These are phyloP conservation scores for Ostrea edulis DNA, from an alignment of 1,140 invertebrate genomes.

Conservation along the genomic window DNA sequence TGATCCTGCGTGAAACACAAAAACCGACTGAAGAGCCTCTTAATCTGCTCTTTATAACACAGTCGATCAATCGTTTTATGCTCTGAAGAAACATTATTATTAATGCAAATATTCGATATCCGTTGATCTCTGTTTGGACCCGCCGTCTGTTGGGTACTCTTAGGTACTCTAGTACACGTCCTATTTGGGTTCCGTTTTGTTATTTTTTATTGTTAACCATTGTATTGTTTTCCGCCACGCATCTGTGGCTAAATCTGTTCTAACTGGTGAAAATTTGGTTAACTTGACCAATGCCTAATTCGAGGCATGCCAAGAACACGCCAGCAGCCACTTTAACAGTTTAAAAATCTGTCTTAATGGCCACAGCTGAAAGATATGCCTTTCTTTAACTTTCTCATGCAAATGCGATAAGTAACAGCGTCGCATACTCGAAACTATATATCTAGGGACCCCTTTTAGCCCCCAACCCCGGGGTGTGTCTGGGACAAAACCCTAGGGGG, in stretches of 20 bases:
- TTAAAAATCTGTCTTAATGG: too few species aligned
- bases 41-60: not conserved
- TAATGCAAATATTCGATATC: not conserved
- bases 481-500: too few species aligned
- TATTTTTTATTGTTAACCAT: not conserved
- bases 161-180: not conserved
- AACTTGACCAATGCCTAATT: not conserved
- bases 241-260: constrained; percentile 22
- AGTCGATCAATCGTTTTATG: constrained; percentile 24
- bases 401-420: too few species aligned
- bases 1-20: not conserved
- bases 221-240: not conserved
- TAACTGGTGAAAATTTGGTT: not conserved
- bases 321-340: too few species aligned
- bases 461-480: too few species aligned
- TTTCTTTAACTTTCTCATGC: too few species aligned
- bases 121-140: not conserved
- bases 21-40: constrained; percentile 12
- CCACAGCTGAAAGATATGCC: too few species aligned
- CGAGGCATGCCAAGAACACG: too few species aligned
- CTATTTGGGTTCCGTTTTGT: not conserved
- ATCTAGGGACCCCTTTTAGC: too few species aligned
- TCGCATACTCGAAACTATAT: too few species aligned
- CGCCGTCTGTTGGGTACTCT: constrained; percentile 3
- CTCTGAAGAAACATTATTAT: not conserved